These are phyloP conservation scores for Darevskia mixta DNA, from an alignment of 2,797 vertebrate genomes.

Conservation along the genomic window DNA sequence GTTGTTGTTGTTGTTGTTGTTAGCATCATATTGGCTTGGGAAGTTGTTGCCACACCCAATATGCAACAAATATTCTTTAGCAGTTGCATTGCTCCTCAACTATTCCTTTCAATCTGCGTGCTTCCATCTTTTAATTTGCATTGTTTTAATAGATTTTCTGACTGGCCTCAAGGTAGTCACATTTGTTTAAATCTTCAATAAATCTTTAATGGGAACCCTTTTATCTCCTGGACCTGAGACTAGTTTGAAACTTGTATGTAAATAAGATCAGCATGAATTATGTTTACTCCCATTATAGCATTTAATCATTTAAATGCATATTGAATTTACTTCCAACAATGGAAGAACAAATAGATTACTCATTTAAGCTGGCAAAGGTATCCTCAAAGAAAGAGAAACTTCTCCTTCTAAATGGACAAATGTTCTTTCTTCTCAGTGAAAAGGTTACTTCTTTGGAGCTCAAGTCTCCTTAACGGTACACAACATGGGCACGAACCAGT, in stretches of 20 bases:
- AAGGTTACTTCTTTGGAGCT: background rate
- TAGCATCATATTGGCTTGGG: background rate
- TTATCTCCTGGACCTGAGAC: background rate
- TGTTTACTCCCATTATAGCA: slow-evolving; percentile 12
- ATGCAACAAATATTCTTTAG: background rate
- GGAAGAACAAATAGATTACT: slow-evolving; percentile 14
- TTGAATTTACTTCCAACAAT: slow-evolving; percentile 26
- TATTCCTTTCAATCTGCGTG: background rate
- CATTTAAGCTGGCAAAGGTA: slow-evolving; percentile 5
- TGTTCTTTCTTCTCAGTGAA: background rate
- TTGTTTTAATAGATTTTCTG: slow-evolving; percentile 22
- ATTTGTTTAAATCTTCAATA: slow-evolving; percentile 14
- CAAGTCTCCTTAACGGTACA: background rate
- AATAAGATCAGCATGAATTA: slow-evolving; percentile 10
- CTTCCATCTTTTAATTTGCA: background rate
- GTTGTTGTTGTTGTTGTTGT: background rate
- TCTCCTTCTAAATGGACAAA: background rate
- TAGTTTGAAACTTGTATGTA: slow-evolving; percentile 16
- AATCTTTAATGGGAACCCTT: slow-evolving; percentile 31
- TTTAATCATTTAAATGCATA: slow-evolving; percentile 32
- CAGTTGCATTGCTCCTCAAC: background rate
- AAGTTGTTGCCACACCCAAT: background rate
- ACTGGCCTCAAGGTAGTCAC: slow-evolving; percentile 12
- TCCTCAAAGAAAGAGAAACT: background rate
- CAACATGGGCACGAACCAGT: background rate